These are phyloP conservation scores for Clivina fossor DNA, from an alignment of 2,888 invertebrate species.

Conservation along the genomic window DNA sequence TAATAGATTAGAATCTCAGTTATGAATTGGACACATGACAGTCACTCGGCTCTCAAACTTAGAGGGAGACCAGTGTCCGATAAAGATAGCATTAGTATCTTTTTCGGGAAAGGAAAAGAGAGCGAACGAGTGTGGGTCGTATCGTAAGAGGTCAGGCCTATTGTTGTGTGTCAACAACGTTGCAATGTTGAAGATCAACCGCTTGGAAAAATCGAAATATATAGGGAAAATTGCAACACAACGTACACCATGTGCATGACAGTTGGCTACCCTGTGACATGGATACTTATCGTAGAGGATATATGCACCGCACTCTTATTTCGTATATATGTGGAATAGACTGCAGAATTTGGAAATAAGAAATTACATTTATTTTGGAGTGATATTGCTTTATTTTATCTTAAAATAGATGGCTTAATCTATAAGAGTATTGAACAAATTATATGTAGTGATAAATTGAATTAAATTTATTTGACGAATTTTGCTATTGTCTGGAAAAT, in stretches of 20 bases:
- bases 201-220: conserved; percentile 19
- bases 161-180: conserved; percentile 26
- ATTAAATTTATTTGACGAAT: too few species aligned
- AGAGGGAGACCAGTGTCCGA: neutral
- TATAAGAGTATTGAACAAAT: too few species aligned
- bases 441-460: too few species aligned
- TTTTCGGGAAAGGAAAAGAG: neutral
- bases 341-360: too few species aligned
- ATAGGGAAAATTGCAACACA: conserved; percentile 26
- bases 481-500: too few species aligned
- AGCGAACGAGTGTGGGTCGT: neutral
- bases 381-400: neutral
- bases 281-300: conserved; percentile 15
- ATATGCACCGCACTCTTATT: neutral
- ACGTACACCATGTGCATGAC: conserved; percentile 27
- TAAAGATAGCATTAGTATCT: conserved; percentile 5
- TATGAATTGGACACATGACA: conserved; percentile 49
- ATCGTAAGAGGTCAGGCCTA: conserved; percentile 15
- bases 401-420: too few species aligned
- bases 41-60: conserved; percentile 15
- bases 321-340: too few species aligned
- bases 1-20: conserved; percentile 50
- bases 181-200: conserved; percentile 2
- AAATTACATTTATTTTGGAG: neutral
- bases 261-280: conserved; percentile 25